Conservation (phyloP, 2,797 vertebrate species). For the Typhlichthys eigenmanni region DNA sequence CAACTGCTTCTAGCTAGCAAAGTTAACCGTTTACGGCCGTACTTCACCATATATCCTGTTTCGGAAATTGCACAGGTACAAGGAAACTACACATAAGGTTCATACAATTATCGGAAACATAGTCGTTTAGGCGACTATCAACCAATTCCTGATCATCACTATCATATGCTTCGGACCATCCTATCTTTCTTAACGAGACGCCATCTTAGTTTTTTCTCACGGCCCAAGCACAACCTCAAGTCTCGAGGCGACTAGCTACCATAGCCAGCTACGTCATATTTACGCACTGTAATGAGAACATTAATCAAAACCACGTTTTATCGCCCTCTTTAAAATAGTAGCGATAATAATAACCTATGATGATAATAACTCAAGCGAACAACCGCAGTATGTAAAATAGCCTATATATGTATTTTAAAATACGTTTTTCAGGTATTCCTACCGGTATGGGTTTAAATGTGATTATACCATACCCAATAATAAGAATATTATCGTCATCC, state of each 20-base stretch:
- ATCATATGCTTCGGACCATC: conserved; percentile 73
- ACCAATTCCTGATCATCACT: conserved; percentile 62
- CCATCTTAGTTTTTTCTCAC: conserved; percentile 86
- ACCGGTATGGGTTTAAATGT: too few species aligned
- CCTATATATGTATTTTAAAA: neutral
- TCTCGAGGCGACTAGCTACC: conserved; percentile 35
- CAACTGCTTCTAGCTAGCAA: conserved; percentile 56
- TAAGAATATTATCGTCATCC: too few species aligned
- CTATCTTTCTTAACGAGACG: conserved; percentile 80
- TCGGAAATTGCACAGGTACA: conserved; percentile 20
- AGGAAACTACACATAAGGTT: conserved; percentile 19
- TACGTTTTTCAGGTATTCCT: neutral
- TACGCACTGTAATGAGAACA: conserved; percentile 3
- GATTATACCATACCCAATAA: too few species aligned
- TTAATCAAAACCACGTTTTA: conserved; percentile 24
- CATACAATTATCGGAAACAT: conserved; percentile 28
- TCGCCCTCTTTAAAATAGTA: conserved; percentile 34
- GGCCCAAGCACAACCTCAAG: conserved; percentile 75
- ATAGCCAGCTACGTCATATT: neutral
- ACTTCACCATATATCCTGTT: conserved; percentile 50
- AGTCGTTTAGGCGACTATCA: conserved; percentile 51
- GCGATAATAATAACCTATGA: too few species aligned
- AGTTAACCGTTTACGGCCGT: conserved; percentile 62
- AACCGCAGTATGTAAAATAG: conserved; percentile 12
- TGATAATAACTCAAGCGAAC: conserved; percentile 18